Percentiles rank a stretch among this genome's conserved stretches.
Evolutionary conservation across 1,140 invertebrate species (phyloP).

Genomic region (Zaprionus ghesquierei): DNA sequence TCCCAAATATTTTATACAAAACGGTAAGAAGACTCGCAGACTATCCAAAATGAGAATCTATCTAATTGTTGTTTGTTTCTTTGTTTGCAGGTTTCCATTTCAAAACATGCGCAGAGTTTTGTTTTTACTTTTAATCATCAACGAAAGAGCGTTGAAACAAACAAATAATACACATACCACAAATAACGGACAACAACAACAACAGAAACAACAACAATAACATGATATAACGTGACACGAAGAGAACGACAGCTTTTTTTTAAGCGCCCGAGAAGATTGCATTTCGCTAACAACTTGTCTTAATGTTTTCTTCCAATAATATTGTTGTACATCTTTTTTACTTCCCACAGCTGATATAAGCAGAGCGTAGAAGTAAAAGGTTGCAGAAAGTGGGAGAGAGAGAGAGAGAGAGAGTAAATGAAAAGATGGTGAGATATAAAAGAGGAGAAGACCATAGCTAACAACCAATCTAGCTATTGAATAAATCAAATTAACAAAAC

Average conservation of each 20-base stretch:
- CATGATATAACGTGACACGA: conserved; percentile 11
- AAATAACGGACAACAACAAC: conserved; percentile 36
- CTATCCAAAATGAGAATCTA: background rate
- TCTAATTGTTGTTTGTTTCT: conserved; percentile 3
- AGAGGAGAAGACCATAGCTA: conserved; percentile 10
- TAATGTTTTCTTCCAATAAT: conserved; percentile 59
- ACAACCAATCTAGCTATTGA: conserved; percentile 10
- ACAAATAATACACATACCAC: conserved; percentile 39
- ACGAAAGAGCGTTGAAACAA: conserved; percentile 16
- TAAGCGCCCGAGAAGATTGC: conserved; percentile 40
- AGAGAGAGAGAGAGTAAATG: conserved; percentile 40
- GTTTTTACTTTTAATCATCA: conserved; percentile 46
- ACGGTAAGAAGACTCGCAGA: conserved; percentile 46
- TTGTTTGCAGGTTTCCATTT: conserved; percentile 71
- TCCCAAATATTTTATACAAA: conserved; percentile 73
- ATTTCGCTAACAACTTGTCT: conserved; percentile 58
- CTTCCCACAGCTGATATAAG: conserved; percentile 73
- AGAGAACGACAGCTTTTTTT: conserved; percentile 18
- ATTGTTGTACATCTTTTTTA: conserved; percentile 79
- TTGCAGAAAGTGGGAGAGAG: conserved; percentile 2
- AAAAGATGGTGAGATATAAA: conserved; percentile 23
- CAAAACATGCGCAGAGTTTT: conserved; percentile 47
- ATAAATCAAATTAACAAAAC: conserved; percentile 18
- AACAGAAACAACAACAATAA: conserved; percentile 45
- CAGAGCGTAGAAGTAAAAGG: conserved; percentile 51